Base-by-base conservation (phyloP, 1,140 invertebrate genomes). In the Drosophila repleta region DNA sequence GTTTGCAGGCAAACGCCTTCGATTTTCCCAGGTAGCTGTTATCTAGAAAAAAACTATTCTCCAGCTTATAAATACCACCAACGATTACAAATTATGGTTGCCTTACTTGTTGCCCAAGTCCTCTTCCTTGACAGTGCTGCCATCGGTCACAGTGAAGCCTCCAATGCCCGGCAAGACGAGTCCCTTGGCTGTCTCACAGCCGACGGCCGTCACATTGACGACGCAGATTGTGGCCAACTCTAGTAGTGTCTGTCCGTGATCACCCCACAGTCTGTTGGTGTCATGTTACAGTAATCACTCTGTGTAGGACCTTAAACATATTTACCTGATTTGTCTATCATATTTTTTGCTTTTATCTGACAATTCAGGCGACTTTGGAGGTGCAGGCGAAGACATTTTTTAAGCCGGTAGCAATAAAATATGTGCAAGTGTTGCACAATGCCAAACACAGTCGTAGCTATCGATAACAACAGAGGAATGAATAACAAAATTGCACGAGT, bases 81-180 rank as follows among this genome's bases (percentile, higher is more conserved):
- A 35, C 2, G 11, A 35, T 2, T 10, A 26, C 2, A 39, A 15
- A 39, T 24, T 56, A 24, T 0, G 20, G 18, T 15, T 32, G 4
- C 43, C 92, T 93, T 94, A 97, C 96, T 99, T 99, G 78, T 96
- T 96, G 21, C 97, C 98, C 69, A 98, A 94, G 93, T 99, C 98
- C 92, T 98, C 97, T 66, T 97, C 96, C 20, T 94, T 95, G 1
- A 97, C 94, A 83, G 95, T 96, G 81, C 95, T 94, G 13, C 96
- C 96, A 94, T 99, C 99, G 7, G 99, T 95, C 78, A 99, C 97
- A 0, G 98, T 99, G 77, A 99, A 98, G n/a, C 96, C 96, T 63
- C 98, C 98, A 83, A 99, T 96, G 11, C 98, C 98, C 57, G 98
- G 98, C 29, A 99, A 92, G 15, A 99, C 96, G 10, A 99, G 93